Evolutionary conservation across 1,140 invertebrate genomes (phyloP).

Genomic region (Euglossa dilemma): DNA sequence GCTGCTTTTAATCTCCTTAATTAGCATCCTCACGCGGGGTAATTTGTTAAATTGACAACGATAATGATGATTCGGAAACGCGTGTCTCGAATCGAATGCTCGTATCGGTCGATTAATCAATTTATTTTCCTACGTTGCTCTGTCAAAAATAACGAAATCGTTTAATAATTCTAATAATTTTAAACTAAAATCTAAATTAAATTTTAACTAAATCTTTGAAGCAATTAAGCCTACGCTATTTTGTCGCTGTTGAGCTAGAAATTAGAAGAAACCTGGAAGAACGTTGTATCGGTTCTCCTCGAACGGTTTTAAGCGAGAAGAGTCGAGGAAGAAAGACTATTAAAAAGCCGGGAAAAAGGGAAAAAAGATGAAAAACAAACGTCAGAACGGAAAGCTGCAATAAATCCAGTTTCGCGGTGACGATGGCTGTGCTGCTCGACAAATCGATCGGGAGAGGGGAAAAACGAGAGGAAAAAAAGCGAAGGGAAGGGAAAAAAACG

Average conservation of each 20-base stretch:
- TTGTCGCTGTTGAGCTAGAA: not conserved
- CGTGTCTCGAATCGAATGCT: no score
- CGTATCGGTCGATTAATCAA: no score
- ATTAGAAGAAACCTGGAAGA: not conserved
- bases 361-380: conserved; percentile 12
- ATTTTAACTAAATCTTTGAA: no score
- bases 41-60: not conserved
- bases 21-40: not conserved
- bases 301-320: not conserved
- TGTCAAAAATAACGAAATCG: no score
- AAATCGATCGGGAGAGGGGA: conserved; percentile 35
- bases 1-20: not conserved
- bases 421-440: conserved; percentile 46
- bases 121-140: no score
- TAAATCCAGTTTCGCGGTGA: conserved; percentile 50
- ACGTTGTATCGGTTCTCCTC: not conserved
- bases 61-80: no score
- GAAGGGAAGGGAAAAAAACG: not conserved
- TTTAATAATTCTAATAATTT: no score
- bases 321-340: not conserved
- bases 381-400: conserved; percentile 32
- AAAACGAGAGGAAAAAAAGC: no score
- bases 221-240: not conserved
- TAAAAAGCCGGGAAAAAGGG: not conserved
- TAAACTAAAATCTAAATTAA: no score